Percentiles rank a stretch among this genome's conserved stretches.
Conservation (phyloP, 2,113 vertebrate genomes). For the Anhinga rufa region DNA sequence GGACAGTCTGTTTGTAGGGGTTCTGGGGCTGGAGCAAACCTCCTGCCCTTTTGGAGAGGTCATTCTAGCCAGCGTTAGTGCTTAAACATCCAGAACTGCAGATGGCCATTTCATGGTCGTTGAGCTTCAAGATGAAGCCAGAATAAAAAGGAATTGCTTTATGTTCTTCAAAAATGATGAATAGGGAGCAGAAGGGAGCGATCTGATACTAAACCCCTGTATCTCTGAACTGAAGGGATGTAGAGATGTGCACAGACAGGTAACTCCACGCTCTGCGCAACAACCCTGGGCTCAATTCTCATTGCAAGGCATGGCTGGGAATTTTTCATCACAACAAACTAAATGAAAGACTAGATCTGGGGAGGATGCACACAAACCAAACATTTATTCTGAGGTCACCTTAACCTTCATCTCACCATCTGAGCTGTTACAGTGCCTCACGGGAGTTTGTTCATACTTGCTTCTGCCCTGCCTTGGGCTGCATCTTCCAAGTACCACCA, state of each 20-base stretch:
- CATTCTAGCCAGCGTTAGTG: neutral
- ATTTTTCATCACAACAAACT: neutral
- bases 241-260: neutral
- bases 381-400: neutral
- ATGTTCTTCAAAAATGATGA: neutral
- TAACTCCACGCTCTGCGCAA: accelerated
- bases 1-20: neutral
- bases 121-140: neutral
- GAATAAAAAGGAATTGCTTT: neutral
- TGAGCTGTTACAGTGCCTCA: neutral
- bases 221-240: neutral
- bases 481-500: neutral
- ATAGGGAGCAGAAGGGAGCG: neutral
- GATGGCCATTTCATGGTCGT: neutral
- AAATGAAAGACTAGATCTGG: neutral
- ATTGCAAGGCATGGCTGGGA: neutral
- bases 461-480: neutral
- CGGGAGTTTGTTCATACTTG: neutral
- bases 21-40: neutral
- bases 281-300: neutral
- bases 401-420: neutral
- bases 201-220: neutral
- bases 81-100: neutral
- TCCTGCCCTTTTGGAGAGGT: neutral
- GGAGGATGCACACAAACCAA: neutral